Percentiles rank a stretch among this genome's conserved stretches.
Evolutionary conservation across 37 sponge, comb jelly and placozoan species (phyloP).

Genomic region (Spongia lamella): DNA sequence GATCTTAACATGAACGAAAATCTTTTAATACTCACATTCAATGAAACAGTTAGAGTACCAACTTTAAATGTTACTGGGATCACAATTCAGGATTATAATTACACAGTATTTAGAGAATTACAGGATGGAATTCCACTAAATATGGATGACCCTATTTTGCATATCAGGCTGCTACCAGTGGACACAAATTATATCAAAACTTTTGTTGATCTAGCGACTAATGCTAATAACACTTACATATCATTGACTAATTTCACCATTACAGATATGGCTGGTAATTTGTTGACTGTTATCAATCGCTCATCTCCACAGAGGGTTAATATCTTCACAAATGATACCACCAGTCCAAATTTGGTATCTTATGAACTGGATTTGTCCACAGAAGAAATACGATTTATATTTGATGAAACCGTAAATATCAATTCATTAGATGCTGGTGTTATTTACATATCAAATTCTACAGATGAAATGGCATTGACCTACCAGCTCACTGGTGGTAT

Average conservation of each 20-base stretch:
- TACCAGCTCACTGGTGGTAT: slow-evolving; percentile 65
- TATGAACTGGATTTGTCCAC: slow-evolving; percentile 72
- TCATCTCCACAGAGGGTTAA: slow-evolving; percentile 36
- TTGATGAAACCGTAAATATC: slow-evolving; percentile 81
- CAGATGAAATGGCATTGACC: neutral
- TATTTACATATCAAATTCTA: slow-evolving; percentile 25
- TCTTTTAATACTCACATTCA: slow-evolving; percentile 65
- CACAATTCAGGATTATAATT: slow-evolving; percentile 49
- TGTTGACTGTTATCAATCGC: slow-evolving; percentile 35
- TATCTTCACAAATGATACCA: slow-evolving; percentile 64
- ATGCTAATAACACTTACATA: slow-evolving; percentile 65
- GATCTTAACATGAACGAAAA: slow-evolving; percentile 70
- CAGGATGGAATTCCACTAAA: slow-evolving; percentile 31
- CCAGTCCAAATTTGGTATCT: slow-evolving; percentile 53
- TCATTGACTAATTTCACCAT: slow-evolving; percentile 51
- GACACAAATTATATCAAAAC: slow-evolving; percentile 85
- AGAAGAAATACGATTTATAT: slow-evolving; percentile 65
- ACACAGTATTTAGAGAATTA: slow-evolving; percentile 11
- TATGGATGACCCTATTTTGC: slow-evolving; percentile 50
- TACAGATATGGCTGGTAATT: slow-evolving; percentile 73
- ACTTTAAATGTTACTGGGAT: slow-evolving; percentile 55
- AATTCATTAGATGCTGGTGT: slow-evolving; percentile 60
- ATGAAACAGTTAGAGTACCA: slow-evolving; percentile 66
- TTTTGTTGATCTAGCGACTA: slow-evolving; percentile 65
- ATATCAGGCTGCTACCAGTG: slow-evolving; percentile 53